Base-by-base conservation (phyloP, 2,113 vertebrate genomes). In the Hydrochoerus hydrochaeris region DNA sequence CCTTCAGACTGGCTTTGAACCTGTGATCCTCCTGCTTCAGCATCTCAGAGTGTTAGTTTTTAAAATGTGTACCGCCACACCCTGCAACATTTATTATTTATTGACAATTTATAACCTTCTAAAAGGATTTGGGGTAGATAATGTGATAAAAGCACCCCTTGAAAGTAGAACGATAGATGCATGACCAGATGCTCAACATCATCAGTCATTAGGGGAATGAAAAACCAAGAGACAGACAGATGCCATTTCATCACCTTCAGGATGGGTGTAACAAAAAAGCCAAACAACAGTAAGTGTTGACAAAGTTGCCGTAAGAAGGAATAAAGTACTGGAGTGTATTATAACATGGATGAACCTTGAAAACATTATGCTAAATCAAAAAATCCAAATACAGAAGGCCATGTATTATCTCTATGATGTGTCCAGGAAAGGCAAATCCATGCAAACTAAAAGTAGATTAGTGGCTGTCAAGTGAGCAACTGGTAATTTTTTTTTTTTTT, bases 111-210 rank as follows among this genome's bases (percentile, higher is more conserved):
- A 17, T 67, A 17, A 35, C 62, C 30, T 86, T 94, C 30, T 94
- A 90, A 94, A 94, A 80, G 38, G 71, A 95, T 52, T 65, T 94
- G n/a, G 67, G 10, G 32, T 88, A 69, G 78, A 32, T 88, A 82
- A 82, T 80, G 75, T 44, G 69, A 4, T 95, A 88, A 83, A 87
- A 91, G 46, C 22, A 46, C 7, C 22, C 7, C 28, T 89, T 91
- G 89, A 85, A 89, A 81, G 49, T 32, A 85, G 71, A 73, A 84
- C 63, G 63, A 85, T 49, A 71, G 88, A 52, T 82, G 88, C 73
- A 63, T 57, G 71, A 71, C 82, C 90, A 90, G 22, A 91, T 82
- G 22, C 32, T 93, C 10, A 60, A 35, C 12, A 35, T 93, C 60
- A 49, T 60, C n/a, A 75, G 62, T 95, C n/a, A 63, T 90, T 69